phyloP scores from a whole-genome alignment of 2,113 vertebrate genomes.

The Lichenostomus cassidix region DNA sequence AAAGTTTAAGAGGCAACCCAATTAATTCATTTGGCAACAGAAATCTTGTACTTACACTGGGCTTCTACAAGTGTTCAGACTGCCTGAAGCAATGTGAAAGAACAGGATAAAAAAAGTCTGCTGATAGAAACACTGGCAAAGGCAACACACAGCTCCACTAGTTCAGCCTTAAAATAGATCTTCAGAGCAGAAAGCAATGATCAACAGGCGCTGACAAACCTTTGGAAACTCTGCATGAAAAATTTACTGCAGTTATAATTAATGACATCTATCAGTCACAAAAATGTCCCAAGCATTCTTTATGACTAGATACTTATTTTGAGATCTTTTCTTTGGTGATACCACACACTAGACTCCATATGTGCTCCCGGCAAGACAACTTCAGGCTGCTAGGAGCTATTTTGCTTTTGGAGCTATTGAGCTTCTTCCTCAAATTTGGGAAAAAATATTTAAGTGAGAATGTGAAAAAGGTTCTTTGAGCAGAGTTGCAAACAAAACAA shows the following conservation, averaged over 20 bases:
- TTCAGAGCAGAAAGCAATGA: not conserved
- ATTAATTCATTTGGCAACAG: not conserved
- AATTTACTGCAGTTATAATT: not conserved
- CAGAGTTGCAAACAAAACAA: not conserved
- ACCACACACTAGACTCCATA: not conserved
- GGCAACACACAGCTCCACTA: not conserved
- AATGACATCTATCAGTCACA: not conserved
- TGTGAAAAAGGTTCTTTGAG: not conserved
- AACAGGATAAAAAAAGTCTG: not conserved
- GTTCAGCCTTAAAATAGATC: not conserved
- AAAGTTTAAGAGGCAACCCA: not conserved
- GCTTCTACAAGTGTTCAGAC: not conserved
- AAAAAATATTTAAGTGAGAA: not conserved
- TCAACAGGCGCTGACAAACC: not conserved
- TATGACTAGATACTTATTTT: not conserved
- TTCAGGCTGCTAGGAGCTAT: not conserved
- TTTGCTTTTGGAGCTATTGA: not conserved
- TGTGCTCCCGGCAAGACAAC: not conserved
- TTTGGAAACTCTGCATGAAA: not conserved
- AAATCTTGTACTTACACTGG: not conserved
- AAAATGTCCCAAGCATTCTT: not conserved
- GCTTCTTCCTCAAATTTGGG: not conserved
- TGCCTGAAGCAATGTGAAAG: not conserved
- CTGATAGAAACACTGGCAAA: not conserved
- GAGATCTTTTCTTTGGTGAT: not conserved